Evolutionary conservation across 2,888 invertebrate species (phyloP), one percentile per base, ranked within the genome.

Genomic region (Melikaiella ostensackeni): DNA sequence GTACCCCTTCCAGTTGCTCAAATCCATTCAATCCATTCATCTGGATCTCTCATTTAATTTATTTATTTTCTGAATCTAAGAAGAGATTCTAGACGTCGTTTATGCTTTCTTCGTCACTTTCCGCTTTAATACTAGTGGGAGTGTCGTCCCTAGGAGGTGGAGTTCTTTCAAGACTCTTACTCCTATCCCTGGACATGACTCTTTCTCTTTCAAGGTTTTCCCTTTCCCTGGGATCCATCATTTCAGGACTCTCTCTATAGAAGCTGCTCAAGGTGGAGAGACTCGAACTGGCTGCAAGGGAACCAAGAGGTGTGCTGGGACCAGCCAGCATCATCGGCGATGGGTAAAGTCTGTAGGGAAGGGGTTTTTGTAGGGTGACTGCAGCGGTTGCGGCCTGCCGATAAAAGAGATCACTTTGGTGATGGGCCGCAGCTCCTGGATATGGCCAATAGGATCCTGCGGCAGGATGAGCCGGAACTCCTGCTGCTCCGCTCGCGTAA

Each of bases 321-420:
- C 95, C 95, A 6, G 95, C 94, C 76, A 95, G 92, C 83, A 94
- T 92, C 90, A 94, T 93, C 74, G 94, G 93, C 93, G 95, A 89
- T 91, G 94, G 92, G 92, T 93, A 93, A 50, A 90, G 84, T 79
- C 90, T 86, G 92, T 94, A 94, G 83, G 97, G 97, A 89, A 98
- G 93, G 2, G 98, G 98, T 91, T 97, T 97, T 92, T 97, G 97
- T 85, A 98, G 93, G 78, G 96, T 96, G 75, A 93, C 93, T 5
- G 93, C 93, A 13, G 96, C 96, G 6, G 96, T 94, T 0, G 95
- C 96, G 0, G 96, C 96, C 88, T 97, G 97, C 27, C 96, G 93
- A 92, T 97, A 97, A 91, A 97, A 97, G 64, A 97, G 92, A 88
- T 97, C 97, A 79, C 95, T 94, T 0, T 95, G 94, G 62, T 88